Evolutionary conservation across 2,797 vertebrate genomes (phyloP).

Genomic region (Anguilla obscura): DNA sequence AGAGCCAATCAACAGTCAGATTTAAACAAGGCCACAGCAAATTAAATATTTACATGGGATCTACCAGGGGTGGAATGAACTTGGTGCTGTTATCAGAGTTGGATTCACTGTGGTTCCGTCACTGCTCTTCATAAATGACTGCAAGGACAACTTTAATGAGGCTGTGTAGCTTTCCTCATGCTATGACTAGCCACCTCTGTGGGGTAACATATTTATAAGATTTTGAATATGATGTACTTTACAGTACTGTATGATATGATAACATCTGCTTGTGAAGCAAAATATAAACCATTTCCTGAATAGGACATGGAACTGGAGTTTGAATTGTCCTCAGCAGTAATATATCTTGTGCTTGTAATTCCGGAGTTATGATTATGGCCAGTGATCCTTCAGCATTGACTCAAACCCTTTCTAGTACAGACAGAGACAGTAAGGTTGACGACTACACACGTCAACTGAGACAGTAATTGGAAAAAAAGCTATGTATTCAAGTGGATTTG

Average conservation of each 20-base stretch:
- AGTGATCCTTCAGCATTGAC: not conserved
- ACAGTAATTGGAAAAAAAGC: not conserved
- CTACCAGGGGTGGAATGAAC: conserved; percentile 1
- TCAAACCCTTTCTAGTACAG: not conserved
- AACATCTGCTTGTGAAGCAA: not conserved
- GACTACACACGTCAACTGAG: not conserved
- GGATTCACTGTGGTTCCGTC: not conserved
- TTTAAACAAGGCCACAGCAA: not conserved
- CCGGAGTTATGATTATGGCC: not conserved
- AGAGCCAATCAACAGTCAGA: conserved; percentile 60
- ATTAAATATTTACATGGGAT: conserved; percentile 12
- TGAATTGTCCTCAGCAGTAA: not conserved
- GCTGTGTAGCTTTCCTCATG: not conserved
- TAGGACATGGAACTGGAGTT: not conserved
- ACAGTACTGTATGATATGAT: not conserved
- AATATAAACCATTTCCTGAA: not conserved
- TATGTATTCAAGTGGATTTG: not conserved
- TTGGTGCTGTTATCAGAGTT: not conserved
- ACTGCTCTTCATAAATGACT: not conserved
- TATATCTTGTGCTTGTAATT: not conserved
- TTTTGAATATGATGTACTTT: not conserved
- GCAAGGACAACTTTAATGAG: conserved; percentile 1
- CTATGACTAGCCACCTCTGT: not conserved
- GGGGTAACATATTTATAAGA: not conserved
- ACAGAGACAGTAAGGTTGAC: not conserved